Percentiles rank a stretch among this genome's conserved stretches.
Conservation (phyloP, 2,113 vertebrate genomes). For the Microtus pennsylvanicus region DNA sequence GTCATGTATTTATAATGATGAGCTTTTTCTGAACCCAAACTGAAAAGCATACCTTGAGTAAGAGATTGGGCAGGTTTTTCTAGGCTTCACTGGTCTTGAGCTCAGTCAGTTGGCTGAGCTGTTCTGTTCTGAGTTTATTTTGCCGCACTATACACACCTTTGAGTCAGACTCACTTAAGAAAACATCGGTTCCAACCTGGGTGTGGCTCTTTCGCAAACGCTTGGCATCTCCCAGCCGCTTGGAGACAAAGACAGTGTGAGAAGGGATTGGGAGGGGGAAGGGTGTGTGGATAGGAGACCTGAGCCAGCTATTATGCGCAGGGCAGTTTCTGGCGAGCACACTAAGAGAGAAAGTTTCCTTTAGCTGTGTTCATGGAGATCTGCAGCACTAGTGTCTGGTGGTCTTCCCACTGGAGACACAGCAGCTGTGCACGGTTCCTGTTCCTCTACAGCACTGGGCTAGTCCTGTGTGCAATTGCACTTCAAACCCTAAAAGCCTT, state of each 20-base stretch:
- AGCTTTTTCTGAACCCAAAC: constrained; percentile 24
- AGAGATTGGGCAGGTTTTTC: not conserved
- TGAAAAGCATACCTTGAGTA: not conserved
- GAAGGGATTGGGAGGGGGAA: not conserved
- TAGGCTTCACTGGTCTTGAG: not conserved
- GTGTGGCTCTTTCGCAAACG: constrained; percentile 4
- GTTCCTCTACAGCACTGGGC: not conserved
- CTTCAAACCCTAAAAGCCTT: not conserved
- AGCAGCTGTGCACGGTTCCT: not conserved
- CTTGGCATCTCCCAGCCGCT: not conserved
- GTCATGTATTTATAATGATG: not conserved
- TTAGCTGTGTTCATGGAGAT: not conserved
- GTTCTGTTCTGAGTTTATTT: not conserved
- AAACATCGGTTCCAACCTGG: not conserved
- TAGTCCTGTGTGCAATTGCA: not conserved
- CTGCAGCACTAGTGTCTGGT: not conserved
- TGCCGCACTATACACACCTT: not conserved
- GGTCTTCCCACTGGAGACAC: not conserved
- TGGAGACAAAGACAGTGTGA: not conserved
- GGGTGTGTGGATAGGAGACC: not conserved
- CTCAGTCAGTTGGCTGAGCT: not conserved
- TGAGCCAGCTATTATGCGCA: not conserved
- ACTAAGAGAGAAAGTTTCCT: not conserved
- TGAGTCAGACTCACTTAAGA: constrained; percentile 13
- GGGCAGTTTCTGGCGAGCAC: not conserved